Percentiles rank a stretch among this genome's conserved stretches.
These are phyloP conservation scores for Microctenopoma lineatum DNA, from an alignment of 2,797 vertebrate species.

Conservation along the genomic window DNA sequence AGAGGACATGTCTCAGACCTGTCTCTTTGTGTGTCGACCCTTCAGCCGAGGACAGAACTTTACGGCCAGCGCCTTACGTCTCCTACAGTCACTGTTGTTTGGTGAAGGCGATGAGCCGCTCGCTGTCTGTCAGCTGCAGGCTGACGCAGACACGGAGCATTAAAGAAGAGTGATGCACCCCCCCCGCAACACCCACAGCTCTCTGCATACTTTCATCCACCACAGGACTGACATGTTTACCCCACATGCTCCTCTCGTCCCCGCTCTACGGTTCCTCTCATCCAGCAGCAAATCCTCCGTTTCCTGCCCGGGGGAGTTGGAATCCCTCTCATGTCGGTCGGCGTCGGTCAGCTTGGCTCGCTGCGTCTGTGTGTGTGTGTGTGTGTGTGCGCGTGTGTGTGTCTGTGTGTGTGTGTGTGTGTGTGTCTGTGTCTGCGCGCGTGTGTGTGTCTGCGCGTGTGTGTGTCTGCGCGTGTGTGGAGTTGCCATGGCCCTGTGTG, in stretches of 20 bases:
- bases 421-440: slow-evolving; percentile 8
- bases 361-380: slow-evolving; percentile 12
- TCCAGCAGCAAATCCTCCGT: slow-evolving; percentile 25
- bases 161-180: neutral
- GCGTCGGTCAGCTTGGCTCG: slow-evolving; percentile 6
- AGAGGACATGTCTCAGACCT: no score
- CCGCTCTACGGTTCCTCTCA: slow-evolving; percentile 4
- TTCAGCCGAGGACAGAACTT: no score
- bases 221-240: slow-evolving; percentile 24
- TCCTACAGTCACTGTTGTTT: no score
- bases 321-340: slow-evolving; percentile 39
- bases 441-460: slow-evolving; percentile 15
- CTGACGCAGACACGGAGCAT: no score
- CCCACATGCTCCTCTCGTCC: slow-evolving; percentile 10
- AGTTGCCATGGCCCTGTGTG: slow-evolving; percentile 8
- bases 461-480: slow-evolving; percentile 13
- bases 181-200: slow-evolving; percentile 19
- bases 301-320: slow-evolving; percentile 22
- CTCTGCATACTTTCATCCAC: slow-evolving; percentile 12
- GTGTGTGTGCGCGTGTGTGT: slow-evolving; percentile 16
- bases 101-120: no score
- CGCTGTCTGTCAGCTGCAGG: no score
- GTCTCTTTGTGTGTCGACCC: no score
- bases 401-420: slow-evolving; percentile 14
- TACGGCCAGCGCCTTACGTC: no score